Evolutionary conservation across 2,113 vertebrate species (phyloP).

Genomic region (Nycticebus coucang): DNA sequence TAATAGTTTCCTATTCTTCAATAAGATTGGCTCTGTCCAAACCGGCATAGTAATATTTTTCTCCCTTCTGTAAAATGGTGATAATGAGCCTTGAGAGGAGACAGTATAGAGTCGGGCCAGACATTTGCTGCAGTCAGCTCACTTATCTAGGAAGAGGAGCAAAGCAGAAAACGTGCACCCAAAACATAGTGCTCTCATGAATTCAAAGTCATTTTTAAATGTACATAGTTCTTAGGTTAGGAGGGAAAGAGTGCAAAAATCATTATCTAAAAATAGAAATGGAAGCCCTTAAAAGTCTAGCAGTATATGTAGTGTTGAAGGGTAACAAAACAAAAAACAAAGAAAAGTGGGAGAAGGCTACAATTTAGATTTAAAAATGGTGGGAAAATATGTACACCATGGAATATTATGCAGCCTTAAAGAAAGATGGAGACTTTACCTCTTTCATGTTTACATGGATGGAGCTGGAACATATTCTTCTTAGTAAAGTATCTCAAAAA

Average conservation of each 20-base stretch:
- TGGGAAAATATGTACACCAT: neutral
- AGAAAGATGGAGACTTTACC: too few relatives aligned
- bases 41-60: neutral
- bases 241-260: neutral
- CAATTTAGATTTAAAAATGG: neutral
- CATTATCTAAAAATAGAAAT: constrained; percentile 22
- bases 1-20: neutral
- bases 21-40: neutral
- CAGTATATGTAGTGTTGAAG: neutral
- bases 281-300: constrained; percentile 1
- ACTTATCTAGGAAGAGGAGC: neutral
- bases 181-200: neutral
- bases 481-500: too few relatives aligned
- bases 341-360: neutral
- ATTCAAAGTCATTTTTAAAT: constrained; percentile 30
- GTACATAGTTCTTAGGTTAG: neutral
- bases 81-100: neutral
- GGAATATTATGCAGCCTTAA: too few relatives aligned
- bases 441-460: too few relatives aligned
- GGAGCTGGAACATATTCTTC: too few relatives aligned
- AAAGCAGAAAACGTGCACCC: neutral
- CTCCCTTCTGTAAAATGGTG: neutral
- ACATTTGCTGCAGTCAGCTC: neutral
- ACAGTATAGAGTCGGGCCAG: neutral
- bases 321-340: neutral